Base-by-base conservation (phyloP, 2,113 vertebrate species). In the Leuciscus idus region DNA sequence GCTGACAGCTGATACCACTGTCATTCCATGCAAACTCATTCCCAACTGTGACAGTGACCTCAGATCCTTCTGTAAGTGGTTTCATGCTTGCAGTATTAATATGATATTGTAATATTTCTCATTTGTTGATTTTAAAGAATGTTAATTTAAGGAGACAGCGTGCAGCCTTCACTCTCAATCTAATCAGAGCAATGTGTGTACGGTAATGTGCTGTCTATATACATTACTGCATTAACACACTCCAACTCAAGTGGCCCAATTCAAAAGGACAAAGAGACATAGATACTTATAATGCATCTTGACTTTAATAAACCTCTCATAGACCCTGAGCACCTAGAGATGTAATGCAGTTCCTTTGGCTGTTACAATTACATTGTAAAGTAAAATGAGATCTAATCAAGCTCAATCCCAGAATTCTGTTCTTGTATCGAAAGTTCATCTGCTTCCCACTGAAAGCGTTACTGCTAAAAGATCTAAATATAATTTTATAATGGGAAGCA, bases 401-500 rank as follows among this genome's bases (percentile, higher is more conserved):
- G 46, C n/a, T 36, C 46, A 30, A 48, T 57, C 21, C 6, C 55
- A 57, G 19, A 57, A 57, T 23, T 12, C 19, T 72, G 19, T 72
- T 43, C 33, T 72, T 43, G 33, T 72, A 72, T 23, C 68, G 4
- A 72, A 85, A 87, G 75, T 74, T 87, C 73, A 86, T 89, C 72
- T 72, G 73, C 66, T 90, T 90, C 82, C 81, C 85, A 84, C 64
- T 85, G 66, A 88, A 77, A 68, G 66, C 81, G 43, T 84, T 81
- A 84, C 88, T 85, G 83, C 55, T 36, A 57, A 80, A 80, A 36
- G 50, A 75, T 76, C 83, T 88, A 89, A 89, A 89, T 87, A 81
- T 84, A 78, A 23, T 80, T 70, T 59, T 62, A 88, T 87, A 87
- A 87, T 72, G 78, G 70, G 62, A 73, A 57, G 48, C 87, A 73